phyloP scores from a whole-genome alignment of 2,888 invertebrate genomes.

The Pachliopta kotzebuea region DNA sequence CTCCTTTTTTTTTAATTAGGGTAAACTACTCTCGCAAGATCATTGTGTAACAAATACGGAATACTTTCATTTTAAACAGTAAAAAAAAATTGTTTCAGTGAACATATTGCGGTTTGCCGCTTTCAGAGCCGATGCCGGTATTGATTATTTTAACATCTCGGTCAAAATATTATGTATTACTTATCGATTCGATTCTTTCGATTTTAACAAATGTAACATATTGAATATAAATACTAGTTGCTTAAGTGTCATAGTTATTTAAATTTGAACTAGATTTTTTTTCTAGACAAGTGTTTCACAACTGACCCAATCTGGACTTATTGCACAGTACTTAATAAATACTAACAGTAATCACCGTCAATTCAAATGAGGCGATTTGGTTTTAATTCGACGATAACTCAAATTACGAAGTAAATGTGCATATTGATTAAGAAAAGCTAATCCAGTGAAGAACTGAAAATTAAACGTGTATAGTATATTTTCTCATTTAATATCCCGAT shows the following conservation, averaged over 20 bases:
- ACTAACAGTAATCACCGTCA: slow-evolving; percentile 3
- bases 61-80: slow-evolving; percentile 14
- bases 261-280: neutral
- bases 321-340: neutral
- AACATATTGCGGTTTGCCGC: neutral
- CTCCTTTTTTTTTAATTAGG: slow-evolving; percentile 10
- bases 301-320: neutral
- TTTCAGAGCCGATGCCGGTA: neutral
- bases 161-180: neutral
- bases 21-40: slow-evolving; percentile 11
- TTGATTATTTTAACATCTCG: neutral
- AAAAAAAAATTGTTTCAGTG: neutral
- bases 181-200: too few relatives aligned
- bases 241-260: neutral
- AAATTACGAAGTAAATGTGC: neutral
- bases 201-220: too few relatives aligned
- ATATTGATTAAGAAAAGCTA: neutral
- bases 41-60: slow-evolving; percentile 15
- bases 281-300: neutral
- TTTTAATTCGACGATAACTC: neutral
- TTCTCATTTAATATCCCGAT: neutral
- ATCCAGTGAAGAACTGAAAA: neutral
- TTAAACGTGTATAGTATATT: neutral
- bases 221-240: neutral
- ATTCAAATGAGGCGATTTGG: neutral